Evolutionary conservation across 92 coral and sea anemone species (phyloP), one percentile per base, ranked within the genome.

Genomic region (Epizoanthus scotinus): DNA sequence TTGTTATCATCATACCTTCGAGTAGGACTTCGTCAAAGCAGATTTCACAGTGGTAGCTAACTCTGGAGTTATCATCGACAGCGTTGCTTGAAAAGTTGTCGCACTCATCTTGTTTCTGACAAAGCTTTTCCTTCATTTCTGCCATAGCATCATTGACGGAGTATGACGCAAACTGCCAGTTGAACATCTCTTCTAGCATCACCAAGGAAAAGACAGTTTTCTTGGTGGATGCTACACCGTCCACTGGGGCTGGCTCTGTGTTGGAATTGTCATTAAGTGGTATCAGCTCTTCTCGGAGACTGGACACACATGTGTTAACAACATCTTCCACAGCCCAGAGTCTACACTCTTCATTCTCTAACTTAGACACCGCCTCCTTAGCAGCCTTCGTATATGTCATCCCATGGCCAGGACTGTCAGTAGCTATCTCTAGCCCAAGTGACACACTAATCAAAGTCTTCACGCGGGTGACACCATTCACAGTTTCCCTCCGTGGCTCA

Each of bases 161-260:
- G 28, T 85, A 74, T 6, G 74, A 49, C 19, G 60, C 61, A 20
- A 79, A 85, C 38, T 80, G 67, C 91, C 91, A 88, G 1, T 80
- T 77, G 64, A 88, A 72, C 71, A 88, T 64, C 49, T 88, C 82
- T 49, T 78, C 24, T 25, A 87, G 74, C 53, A 70, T 66, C 17
- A 52, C 78, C 27, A 78, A 31, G 18, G 89, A 64, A 65, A 52
- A 53, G 6, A 2, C 1, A 14, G 67, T 15, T 36, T 36, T 74
- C 14, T 50, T 47, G 9, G 52, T 31, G 31, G 27, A 36, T 7
- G 20, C 34, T 2, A 22, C 78, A 57, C 27, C 49, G 7, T 73
- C 82, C 24, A 63, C 60, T 31, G 68, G 21, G 10, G 17, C 1
- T 18, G 60, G 49, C 19, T 9, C 56, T 20, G 31, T 56, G 49